Conservation (phyloP, 2,797 vertebrate genomes). For the Pangasius krempfi region DNA sequence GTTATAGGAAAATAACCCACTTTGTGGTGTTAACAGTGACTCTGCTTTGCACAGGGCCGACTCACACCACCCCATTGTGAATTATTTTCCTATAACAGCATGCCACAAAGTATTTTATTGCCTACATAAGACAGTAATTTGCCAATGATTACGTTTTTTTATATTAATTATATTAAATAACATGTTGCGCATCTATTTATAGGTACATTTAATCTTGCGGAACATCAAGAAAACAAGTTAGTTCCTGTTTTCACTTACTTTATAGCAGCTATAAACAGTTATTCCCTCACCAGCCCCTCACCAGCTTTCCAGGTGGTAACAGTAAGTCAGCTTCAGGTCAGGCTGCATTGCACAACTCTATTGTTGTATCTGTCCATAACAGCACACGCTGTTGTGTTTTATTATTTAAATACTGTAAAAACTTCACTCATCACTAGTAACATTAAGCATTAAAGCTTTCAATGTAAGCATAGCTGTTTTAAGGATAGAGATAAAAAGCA, state of each 20-base stretch:
- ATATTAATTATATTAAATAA: background rate
- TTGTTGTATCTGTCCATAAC: background rate
- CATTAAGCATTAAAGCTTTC: background rate
- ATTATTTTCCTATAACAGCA: background rate
- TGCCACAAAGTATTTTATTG: too few species aligned
- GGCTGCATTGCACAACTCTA: background rate
- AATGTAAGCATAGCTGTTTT: background rate
- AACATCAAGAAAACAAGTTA: background rate
- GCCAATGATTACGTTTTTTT: background rate
- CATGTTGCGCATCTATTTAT: background rate
- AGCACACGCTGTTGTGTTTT: background rate
- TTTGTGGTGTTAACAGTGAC: background rate
- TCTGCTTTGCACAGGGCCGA: background rate
- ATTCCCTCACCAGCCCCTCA: background rate
- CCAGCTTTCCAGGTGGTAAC: background rate
- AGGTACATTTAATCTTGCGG: background rate
- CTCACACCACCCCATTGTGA: background rate
- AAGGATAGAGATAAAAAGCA: conserved; percentile 21
- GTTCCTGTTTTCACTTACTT: background rate
- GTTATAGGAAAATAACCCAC: background rate
- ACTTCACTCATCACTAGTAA: background rate
- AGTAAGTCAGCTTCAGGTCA: background rate
- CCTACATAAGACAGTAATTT: background rate
- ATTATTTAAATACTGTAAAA: background rate
- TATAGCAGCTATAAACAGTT: background rate